Percentiles rank a stretch among this genome's conserved stretches.
Evolutionary conservation across 2,113 vertebrate genomes (phyloP).

Genomic region (Pavo muticus): DNA sequence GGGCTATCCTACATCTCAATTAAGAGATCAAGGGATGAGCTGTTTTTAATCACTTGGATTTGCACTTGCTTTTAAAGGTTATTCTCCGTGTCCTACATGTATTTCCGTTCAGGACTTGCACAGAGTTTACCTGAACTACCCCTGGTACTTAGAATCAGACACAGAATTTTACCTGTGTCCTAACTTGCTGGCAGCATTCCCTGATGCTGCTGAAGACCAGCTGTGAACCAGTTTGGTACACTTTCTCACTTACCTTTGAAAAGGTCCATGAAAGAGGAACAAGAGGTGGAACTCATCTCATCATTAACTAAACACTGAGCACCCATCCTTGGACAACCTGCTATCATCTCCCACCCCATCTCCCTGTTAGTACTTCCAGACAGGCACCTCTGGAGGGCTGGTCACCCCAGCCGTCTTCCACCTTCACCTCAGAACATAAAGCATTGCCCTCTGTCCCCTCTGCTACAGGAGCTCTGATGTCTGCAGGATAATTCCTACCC

Average conservation of each 20-base stretch:
- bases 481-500: background rate
- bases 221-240: background rate
- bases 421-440: background rate
- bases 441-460: accelerated
- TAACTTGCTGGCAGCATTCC: background rate
- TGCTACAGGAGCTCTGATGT: background rate
- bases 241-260: background rate
- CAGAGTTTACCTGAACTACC: background rate
- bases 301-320: background rate
- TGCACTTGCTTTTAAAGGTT: background rate
- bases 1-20: background rate
- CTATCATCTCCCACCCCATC: background rate
- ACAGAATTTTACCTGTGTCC: background rate
- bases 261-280: background rate
- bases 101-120: background rate
- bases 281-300: background rate
- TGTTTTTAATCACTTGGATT: background rate
- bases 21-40: background rate
- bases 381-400: background rate
- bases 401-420: background rate
- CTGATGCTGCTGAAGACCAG: background rate
- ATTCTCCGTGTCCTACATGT: background rate
- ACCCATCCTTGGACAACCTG: background rate
- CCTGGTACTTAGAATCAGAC: background rate
- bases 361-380: background rate